A percentile compares a stretch with the other conserved stretches of the same genome.
phyloP scores from a whole-genome alignment of 1,140 invertebrate species.

The Heliconius hermathena region DNA sequence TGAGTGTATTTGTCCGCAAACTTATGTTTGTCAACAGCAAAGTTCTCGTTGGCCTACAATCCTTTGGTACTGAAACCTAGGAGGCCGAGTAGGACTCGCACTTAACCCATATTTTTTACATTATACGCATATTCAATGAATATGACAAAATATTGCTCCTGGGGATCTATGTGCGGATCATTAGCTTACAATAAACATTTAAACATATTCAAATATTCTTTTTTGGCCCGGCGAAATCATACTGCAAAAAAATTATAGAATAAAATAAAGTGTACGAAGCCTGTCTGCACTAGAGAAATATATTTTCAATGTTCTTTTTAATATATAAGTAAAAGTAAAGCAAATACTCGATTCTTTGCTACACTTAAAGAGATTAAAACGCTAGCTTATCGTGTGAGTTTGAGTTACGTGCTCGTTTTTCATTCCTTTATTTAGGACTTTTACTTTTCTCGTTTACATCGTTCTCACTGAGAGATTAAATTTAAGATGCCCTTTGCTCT shows the following conservation, averaged over 20 bases:
- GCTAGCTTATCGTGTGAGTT: slow-evolving; percentile 65
- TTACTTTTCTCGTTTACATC: slow-evolving; percentile 64
- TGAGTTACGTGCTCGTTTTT: slow-evolving; percentile 64
- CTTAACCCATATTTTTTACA: no score
- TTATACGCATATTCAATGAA: no score
- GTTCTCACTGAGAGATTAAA: slow-evolving; percentile 69
- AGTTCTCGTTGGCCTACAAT: no score
- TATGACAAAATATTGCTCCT: no score
- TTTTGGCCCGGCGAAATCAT: not conserved
- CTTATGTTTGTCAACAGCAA: no score
- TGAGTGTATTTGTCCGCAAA: no score
- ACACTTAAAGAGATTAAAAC: slow-evolving; percentile 77
- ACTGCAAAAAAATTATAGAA: not conserved
- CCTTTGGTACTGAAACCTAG: no score
- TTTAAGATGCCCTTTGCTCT: slow-evolving; percentile 42
- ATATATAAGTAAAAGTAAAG: slow-evolving; percentile 10
- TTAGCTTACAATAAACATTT: no score
- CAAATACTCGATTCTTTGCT: slow-evolving; percentile 48
- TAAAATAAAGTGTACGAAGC: not conserved
- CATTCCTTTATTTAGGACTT: slow-evolving; percentile 69
- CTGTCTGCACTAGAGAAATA: not conserved
- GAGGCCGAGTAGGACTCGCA: no score
- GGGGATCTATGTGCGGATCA: no score
- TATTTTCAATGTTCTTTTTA: not conserved
- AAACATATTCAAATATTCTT: not conserved